These are phyloP conservation scores for Aeoliscus strigatus DNA, from an alignment of 2,797 vertebrate genomes.

Conservation along the genomic window DNA sequence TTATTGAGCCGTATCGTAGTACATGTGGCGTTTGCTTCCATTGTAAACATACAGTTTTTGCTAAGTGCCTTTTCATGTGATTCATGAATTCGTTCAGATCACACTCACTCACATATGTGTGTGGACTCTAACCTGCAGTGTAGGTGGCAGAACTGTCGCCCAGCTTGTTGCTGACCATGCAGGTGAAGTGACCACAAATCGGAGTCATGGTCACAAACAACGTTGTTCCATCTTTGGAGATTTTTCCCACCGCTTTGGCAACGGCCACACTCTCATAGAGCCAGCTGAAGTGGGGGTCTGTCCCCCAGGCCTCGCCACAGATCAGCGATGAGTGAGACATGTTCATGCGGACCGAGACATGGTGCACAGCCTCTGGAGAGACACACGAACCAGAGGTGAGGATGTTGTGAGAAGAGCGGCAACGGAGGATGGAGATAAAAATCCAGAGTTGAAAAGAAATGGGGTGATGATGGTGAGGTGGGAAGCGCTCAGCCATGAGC, in stretches of 20 bases:
- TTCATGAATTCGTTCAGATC: too few species aligned
- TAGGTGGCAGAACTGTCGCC: constrained; percentile 71
- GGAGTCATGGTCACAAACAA: constrained; percentile 52
- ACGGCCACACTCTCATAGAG: constrained; percentile 63
- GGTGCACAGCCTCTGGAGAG: constrained; percentile 69
- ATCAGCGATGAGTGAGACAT: constrained; percentile 66
- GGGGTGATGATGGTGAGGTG: not conserved
- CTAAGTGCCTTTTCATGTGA: too few species aligned
- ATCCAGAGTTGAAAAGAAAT: constrained; percentile 4
- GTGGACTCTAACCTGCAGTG: constrained; percentile 56
- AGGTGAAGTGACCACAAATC: constrained; percentile 76
- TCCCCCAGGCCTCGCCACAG: constrained; percentile 77
- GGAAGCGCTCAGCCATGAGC: constrained; percentile 19
- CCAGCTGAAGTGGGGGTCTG: constrained; percentile 73
- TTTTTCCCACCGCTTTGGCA: constrained; percentile 48
- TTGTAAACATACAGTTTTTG: too few species aligned
- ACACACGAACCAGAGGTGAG: constrained; percentile 8
- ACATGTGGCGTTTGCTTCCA: too few species aligned
- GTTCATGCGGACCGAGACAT: constrained; percentile 75
- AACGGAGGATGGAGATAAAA: constrained; percentile 26
- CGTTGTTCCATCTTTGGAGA: constrained; percentile 59
- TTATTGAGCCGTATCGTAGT: too few species aligned
- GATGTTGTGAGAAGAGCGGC: constrained; percentile 5
- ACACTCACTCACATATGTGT: too few species aligned
- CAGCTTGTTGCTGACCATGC: constrained; percentile 71